These are phyloP conservation scores for Eulacestoma nigropectus DNA, from an alignment of 2,113 vertebrate species.

Conservation along the genomic window DNA sequence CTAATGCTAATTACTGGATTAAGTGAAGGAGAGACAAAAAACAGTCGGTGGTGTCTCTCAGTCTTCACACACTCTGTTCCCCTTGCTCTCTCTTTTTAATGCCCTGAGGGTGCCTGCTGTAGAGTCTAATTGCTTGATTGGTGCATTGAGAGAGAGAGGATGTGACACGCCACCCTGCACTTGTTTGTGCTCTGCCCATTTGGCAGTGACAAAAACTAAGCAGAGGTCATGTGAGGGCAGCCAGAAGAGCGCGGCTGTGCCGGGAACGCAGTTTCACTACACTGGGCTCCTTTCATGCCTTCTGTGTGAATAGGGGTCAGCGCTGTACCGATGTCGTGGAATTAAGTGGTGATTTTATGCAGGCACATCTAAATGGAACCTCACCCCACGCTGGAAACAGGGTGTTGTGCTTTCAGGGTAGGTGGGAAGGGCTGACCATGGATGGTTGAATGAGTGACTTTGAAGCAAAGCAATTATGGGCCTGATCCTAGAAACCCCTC, in stretches of 20 bases:
- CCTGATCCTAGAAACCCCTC: background rate
- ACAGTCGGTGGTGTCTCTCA: background rate
- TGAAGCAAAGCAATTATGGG: background rate
- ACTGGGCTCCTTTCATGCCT: background rate
- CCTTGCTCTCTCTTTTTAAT: background rate
- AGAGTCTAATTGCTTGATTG: background rate
- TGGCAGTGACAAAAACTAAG: background rate
- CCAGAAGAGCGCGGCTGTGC: background rate
- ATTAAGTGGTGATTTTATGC: background rate
- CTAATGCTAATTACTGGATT: background rate
- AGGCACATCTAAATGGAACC: background rate
- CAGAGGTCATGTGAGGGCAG: conserved; percentile 11
- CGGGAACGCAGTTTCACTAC: background rate
- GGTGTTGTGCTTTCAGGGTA: background rate
- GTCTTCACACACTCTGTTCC: background rate
- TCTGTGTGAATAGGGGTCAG: background rate
- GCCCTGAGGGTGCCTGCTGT: background rate
- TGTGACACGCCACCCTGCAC: background rate
- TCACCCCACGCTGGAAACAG: background rate
- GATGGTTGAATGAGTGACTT: background rate
- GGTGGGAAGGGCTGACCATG: background rate
- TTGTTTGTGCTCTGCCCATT: background rate
- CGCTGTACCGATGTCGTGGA: background rate
- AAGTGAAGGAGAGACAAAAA: background rate
- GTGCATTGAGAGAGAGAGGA: background rate